Percentiles rank a stretch among this genome's conserved stretches.
Conservation (phyloP, 2,113 vertebrate genomes). For the Silurus glanis region DNA sequence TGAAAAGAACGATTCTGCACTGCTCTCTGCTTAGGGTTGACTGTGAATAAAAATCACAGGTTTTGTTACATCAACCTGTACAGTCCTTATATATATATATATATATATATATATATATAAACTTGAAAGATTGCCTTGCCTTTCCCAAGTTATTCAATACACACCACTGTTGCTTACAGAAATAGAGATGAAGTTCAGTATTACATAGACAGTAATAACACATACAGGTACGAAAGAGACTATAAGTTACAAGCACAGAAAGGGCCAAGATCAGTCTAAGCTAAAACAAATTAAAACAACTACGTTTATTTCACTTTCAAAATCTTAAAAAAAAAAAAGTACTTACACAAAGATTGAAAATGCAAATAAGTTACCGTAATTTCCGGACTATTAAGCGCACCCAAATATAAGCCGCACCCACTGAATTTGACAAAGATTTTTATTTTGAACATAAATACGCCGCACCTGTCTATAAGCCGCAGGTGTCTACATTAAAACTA, state of each 20-base stretch:
- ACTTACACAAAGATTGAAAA: not conserved
- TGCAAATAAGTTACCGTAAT: not conserved
- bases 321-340: not conserved
- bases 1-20: not conserved
- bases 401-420: no score
- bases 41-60: constrained; percentile 7
- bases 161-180: not conserved
- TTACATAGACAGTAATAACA: not conserved
- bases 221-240: constrained; percentile 2
- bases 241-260: not conserved
- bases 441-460: no score
- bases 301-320: not conserved
- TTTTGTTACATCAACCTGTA: constrained; percentile 5
- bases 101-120: no score
- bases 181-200: constrained; percentile 19
- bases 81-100: not conserved
- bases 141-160: not conserved
- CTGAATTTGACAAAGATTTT: no score
- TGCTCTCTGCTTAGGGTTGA: not conserved
- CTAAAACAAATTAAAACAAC: not conserved
- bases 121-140: not conserved
- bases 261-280: not conserved
- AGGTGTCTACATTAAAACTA: no score
- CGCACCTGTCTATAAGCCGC: no score
- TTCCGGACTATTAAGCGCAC: no score